Evolutionary conservation across 2,888 invertebrate genomes (phyloP).

Genomic region (Notodonta dromedarius): DNA sequence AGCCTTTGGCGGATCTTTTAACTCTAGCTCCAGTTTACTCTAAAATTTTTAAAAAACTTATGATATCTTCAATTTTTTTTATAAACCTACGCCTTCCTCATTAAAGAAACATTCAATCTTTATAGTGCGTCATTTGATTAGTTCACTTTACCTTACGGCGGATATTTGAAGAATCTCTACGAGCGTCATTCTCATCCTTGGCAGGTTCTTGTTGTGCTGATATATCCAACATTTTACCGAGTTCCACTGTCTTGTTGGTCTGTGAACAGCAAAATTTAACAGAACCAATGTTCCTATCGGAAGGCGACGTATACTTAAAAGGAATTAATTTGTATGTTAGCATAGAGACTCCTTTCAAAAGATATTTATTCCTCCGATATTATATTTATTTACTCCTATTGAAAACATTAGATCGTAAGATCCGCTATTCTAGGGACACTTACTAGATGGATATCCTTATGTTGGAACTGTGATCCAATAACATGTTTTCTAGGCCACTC

Average conservation of each 20-base stretch:
- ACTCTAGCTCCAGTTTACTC: constrained; percentile 10
- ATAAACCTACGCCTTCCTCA: too few species aligned
- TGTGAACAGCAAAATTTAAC: constrained; percentile 3
- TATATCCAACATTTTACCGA: constrained; percentile 37
- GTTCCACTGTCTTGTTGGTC: constrained; percentile 33
- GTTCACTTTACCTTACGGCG: background rate
- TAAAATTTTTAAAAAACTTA: constrained; percentile 1
- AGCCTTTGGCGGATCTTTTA: constrained; percentile 9
- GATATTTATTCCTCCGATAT: too few species aligned
- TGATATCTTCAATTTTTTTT: too few species aligned
- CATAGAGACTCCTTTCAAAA: too few species aligned
- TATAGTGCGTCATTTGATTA: constrained; percentile 6
- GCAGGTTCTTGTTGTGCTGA: constrained; percentile 16
- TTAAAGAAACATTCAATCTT: too few species aligned
- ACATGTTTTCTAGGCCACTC: constrained; percentile 21
- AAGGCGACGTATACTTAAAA: too few species aligned
- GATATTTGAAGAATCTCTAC: background rate
- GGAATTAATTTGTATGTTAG: too few species aligned
- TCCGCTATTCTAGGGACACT: background rate
- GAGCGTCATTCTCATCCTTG: background rate
- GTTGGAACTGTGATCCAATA: constrained; percentile 24
- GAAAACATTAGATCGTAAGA: too few species aligned
- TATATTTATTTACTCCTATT: too few species aligned
- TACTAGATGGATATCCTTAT: background rate
- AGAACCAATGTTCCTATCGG: background rate